Evolutionary conservation across 2,888 invertebrate species (phyloP).

Genomic region (Lasioglossum pauxillum): DNA sequence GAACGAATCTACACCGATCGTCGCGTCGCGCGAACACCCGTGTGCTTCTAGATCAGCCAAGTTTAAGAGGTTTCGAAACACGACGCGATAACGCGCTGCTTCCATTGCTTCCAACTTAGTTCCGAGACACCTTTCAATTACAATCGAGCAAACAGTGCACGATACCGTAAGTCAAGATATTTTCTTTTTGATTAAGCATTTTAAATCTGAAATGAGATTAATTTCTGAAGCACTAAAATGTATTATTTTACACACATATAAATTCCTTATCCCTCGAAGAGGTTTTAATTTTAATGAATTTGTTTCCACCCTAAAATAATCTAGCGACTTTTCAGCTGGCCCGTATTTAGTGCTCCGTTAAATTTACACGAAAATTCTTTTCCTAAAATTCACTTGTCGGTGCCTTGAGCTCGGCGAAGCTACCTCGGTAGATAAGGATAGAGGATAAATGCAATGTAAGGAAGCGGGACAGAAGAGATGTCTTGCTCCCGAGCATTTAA

Average conservation of each 20-base stretch:
- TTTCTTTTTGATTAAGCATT: too few relatives aligned
- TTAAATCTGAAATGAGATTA: too few relatives aligned
- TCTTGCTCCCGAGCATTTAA: background rate
- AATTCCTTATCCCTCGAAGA: background rate
- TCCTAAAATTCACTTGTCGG: background rate
- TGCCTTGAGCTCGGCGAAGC: background rate
- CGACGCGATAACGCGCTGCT: slow-evolving; percentile 42
- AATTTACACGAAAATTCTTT: background rate
- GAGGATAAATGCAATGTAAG: background rate
- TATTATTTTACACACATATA: too few relatives aligned
- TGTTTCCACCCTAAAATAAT: background rate
- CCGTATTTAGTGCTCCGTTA: background rate
- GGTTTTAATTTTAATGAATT: background rate
- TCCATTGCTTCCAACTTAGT: slow-evolving; percentile 48
- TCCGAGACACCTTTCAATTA: slow-evolving; percentile 57
- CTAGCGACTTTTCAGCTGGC: background rate
- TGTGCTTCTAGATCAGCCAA: slow-evolving; percentile 39
- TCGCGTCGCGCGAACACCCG: slow-evolving; percentile 10
- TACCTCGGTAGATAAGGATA: background rate
- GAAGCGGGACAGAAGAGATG: background rate
- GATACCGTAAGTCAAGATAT: background rate
- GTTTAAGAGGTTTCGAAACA: background rate
- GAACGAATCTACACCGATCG: slow-evolving; percentile 9
- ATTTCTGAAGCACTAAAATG: too few relatives aligned
- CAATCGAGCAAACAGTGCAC: background rate